A percentile compares a stretch with the other conserved stretches of the same genome.
Conservation (phyloP, 2,888 invertebrate genomes). For the Acleris holmiana region DNA sequence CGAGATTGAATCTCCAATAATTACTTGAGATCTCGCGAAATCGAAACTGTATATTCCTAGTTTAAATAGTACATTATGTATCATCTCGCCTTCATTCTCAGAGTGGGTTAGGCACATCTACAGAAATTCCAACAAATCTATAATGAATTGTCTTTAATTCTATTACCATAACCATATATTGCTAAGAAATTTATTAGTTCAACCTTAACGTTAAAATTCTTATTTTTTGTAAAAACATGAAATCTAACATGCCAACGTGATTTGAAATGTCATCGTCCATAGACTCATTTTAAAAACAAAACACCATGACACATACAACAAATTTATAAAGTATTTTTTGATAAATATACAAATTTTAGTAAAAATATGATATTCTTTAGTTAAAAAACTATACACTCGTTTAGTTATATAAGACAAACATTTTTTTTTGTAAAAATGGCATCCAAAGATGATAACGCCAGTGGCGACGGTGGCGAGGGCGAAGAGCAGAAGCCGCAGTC, state of each 20-base stretch:
- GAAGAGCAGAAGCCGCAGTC: constrained; percentile 33
- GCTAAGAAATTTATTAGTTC: too few species aligned
- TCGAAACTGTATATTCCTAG: too few species aligned
- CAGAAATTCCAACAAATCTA: too few species aligned
- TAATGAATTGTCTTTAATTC: too few species aligned
- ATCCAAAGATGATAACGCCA: constrained; percentile 54
- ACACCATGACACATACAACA: constrained; percentile 3
- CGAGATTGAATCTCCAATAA: too few species aligned
- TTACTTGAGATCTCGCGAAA: too few species aligned
- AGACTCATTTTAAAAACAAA: constrained; percentile 11
- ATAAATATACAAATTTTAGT: background rate
- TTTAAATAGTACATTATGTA: too few species aligned
- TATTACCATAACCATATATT: too few species aligned
- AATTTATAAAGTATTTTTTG: too few species aligned
- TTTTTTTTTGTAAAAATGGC: constrained; percentile 60
- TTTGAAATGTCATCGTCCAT: constrained; percentile 6
- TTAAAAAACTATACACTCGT: constrained; percentile 17
- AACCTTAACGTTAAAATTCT: too few species aligned
- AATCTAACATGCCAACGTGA: background rate
- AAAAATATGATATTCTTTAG: constrained; percentile 12
- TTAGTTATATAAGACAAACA: constrained; percentile 45
- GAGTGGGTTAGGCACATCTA: too few species aligned
- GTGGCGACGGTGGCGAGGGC: constrained; percentile 54
- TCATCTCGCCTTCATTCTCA: too few species aligned
- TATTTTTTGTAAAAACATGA: background rate